These are phyloP conservation scores for Oreocharis arfaki DNA, from an alignment of 2,113 vertebrate species.

Conservation along the genomic window DNA sequence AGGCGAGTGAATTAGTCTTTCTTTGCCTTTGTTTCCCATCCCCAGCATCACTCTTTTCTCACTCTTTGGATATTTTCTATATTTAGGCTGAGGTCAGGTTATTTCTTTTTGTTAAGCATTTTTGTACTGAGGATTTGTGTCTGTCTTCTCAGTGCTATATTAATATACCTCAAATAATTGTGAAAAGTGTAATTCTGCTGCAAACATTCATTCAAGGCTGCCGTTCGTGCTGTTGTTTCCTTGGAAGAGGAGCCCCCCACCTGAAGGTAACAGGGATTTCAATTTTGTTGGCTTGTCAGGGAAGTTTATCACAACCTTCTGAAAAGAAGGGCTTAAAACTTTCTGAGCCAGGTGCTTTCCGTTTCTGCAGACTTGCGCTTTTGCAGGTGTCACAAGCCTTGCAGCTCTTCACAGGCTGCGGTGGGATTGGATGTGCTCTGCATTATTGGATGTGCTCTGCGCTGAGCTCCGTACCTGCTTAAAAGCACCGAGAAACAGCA, in stretches of 20 bases:
- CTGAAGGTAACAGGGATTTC: neutral
- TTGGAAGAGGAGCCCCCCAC: neutral
- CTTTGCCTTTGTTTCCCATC: neutral
- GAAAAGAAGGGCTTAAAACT: neutral
- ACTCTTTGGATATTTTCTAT: neutral
- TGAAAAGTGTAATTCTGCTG: neutral
- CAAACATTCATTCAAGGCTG: neutral
- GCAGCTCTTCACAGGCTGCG: neutral
- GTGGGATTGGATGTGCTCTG: neutral
- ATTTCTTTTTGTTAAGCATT: neutral
- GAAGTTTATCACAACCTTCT: neutral
- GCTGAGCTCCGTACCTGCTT: neutral
- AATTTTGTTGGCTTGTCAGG: neutral
- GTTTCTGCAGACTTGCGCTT: neutral
- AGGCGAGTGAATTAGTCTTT: neutral
- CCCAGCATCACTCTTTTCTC: neutral
- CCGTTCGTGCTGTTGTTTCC: neutral
- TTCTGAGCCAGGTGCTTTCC: neutral
- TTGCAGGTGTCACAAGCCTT: neutral
- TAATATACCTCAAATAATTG: neutral
- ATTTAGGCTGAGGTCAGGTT: neutral
- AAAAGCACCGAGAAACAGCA: neutral
- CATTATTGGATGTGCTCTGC: neutral
- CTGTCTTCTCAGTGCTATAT: neutral
- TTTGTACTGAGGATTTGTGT: neutral